Base-by-base conservation (phyloP, 2,888 invertebrate species). In the Acholoe squamosa region DNA sequence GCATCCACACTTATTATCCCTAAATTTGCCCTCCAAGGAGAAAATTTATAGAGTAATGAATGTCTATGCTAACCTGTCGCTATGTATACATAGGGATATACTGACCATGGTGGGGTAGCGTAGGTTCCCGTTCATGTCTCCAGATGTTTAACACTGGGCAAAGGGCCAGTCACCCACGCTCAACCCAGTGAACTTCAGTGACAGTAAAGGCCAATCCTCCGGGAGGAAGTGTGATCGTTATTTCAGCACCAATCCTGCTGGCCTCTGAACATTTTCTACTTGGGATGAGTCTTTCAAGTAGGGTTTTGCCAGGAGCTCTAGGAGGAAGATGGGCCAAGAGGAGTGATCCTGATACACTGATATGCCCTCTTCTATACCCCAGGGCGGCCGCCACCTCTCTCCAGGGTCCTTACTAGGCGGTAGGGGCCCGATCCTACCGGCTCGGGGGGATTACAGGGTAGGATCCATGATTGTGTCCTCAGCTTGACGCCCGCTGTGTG, bases 91-190 rank as follows among this genome's bases (percentile, higher is more conserved):
- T 10, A 71, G 1, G 14, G 10, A 28, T 31, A 76, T 80, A 80
- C 80, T 80, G 43, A 80, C 80, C 80, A 80, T 80, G 19, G 34
- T 22, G 16, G 80, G 80, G 43, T 80, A 80, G 14, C 80, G 80
- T 22, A 80, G n/a, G 43, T 43, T 80, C 19, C 80, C 80, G 80
- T 80, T 80, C 34, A 80, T 61, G 61, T 14, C 22, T 61, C 22
- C 61, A n/a, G 25, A 5, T 28, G 31, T 3, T 5, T 71, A 43
- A 43, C 43, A 43, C 43, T 43, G 43, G 10, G 43, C n/a, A n/a
- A n/a, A n/a, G 67, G 67, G n/a, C 67, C 22, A 16, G 31, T 28
- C 71, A n/a, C 25, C 71, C 71, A 28, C 43, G 10, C 43, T 19
- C 14, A 3, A 61, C 61, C 14, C 61, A 12, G 61, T 43, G 43